These are phyloP conservation scores for Rhipidura dahli DNA, from an alignment of 2,113 vertebrate species.

Conservation along the genomic window DNA sequence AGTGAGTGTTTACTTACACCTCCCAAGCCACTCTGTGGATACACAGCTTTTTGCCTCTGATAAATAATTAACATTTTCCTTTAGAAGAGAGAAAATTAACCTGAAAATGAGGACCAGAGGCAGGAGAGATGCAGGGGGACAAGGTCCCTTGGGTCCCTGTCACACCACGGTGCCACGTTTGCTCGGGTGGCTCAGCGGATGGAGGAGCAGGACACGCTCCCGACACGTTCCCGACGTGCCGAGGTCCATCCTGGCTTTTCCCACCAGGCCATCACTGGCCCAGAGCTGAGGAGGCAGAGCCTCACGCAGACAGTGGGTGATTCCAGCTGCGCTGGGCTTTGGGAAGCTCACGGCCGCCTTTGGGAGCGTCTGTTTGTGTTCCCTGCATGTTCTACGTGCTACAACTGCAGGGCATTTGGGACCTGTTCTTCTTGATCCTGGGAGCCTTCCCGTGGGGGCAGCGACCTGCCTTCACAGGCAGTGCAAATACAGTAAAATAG, in stretches of 20 bases:
- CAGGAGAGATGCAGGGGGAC: background rate
- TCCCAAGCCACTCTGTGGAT: background rate
- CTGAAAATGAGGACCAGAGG: background rate
- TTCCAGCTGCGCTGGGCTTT: fast-evolving
- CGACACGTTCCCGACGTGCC: fast-evolving
- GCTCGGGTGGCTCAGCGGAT: fast-evolving
- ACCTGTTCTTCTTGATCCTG: background rate
- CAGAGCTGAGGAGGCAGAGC: background rate
- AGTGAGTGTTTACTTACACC: background rate
- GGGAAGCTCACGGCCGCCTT: background rate
- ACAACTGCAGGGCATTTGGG: background rate
- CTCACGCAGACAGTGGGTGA: background rate
- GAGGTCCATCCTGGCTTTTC: background rate
- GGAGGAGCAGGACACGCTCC: background rate
- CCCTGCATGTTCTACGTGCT: fast-evolving
- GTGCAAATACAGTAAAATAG: background rate
- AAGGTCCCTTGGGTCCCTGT: fast-evolving
- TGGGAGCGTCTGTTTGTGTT: background rate
- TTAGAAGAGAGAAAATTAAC: background rate
- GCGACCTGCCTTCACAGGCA: background rate
- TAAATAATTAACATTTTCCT: background rate
- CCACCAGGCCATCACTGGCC: background rate
- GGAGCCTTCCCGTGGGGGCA: background rate
- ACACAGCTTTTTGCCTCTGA: background rate
- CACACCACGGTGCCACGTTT: background rate